Evolutionary conservation across 2,113 vertebrate genomes (phyloP), one percentile per base, ranked within the genome.

Genomic region (Oryzias woworae): DNA sequence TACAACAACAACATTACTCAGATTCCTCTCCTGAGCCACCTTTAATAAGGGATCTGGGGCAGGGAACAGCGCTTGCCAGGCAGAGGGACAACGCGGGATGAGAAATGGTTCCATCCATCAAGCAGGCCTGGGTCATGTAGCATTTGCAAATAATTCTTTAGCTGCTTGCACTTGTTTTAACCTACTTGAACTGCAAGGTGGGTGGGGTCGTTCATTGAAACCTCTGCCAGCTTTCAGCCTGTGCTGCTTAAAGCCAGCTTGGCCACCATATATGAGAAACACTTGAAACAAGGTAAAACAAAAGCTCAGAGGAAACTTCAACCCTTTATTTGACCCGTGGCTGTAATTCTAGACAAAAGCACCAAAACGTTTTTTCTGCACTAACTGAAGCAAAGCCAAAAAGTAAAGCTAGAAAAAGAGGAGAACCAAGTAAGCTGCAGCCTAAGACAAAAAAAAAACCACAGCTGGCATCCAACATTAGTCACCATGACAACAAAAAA

Each of bases 401-500:
- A 64, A 81, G 68, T 77, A 71, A 85, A 81, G 73, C 57, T 57
- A 83, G 76, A 81, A 66, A 43, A 44, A 74, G 44, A 78, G 64
- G 62, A 70, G 81, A 66, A 76, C 84, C 79, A 83, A 71, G 62
- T 12, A 26, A 76, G 78, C 70, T 68, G 56, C 58, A 67, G 79
- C 65, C 78, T 87, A 86, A 89, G 86, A 81, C 85, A 85, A 82
- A 88, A 86, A 88, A 86, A 90, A 90, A 89, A 87, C 83, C 88
- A 88, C 85, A 89, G 87, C 87, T 89, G 87, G 85, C 85, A 85
- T 86, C 79, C 74, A 80, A 85, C 85, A 87, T 89, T 89, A 85
- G 88, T 89, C 80, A 72, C 87, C 85, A 90, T 90, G 83, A 75
- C 74, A 57, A 90, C 88, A 63, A 65, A 82, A 82, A 78, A 86